Conservation (phyloP, 1,140 invertebrate genomes). For the Drosophila nasuta region DNA sequence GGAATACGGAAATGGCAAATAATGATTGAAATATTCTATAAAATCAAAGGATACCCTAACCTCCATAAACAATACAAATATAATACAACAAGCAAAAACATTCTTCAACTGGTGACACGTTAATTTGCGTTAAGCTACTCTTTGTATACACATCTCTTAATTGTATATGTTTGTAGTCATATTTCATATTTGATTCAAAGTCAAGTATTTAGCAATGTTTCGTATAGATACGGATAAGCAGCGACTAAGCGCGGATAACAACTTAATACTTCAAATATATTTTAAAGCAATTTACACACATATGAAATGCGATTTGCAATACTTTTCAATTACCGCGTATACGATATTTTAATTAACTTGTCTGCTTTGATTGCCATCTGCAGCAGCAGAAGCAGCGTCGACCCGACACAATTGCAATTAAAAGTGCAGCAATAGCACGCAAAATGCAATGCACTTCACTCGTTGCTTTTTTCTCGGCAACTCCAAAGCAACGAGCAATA, state of each 20-base stretch:
- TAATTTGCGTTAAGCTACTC: slow-evolving; percentile 29
- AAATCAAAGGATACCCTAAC: not conserved
- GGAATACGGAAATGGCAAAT: slow-evolving; percentile 80
- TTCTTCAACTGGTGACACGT: slow-evolving; percentile 62
- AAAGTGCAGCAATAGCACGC: slow-evolving; percentile 56
- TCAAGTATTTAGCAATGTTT: slow-evolving; percentile 4
- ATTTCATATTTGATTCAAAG: slow-evolving; percentile 9
- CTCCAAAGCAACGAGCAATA: slow-evolving; percentile 55
- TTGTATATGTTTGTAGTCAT: slow-evolving; percentile 8
- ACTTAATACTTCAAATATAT: slow-evolving; percentile 19
- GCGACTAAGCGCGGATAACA: slow-evolving; percentile 35
- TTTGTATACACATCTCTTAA: not conserved
- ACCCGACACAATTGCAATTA: slow-evolving; percentile 65
- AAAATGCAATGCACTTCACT: slow-evolving; percentile 55
- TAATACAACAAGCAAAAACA: not conserved
- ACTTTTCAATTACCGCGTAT: slow-evolving; percentile 15
- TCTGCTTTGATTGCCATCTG: slow-evolving; percentile 68
- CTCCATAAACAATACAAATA: too few species aligned
- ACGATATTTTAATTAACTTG: slow-evolving; percentile 76
- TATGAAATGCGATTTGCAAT: not conserved
- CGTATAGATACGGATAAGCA: slow-evolving; percentile 21
- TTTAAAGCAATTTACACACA: slow-evolving; percentile 23
- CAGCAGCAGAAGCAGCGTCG: not conserved
- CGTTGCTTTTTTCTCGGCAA: slow-evolving; percentile 54
- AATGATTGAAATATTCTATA: not conserved